These are phyloP conservation scores for Tenthredo notha DNA, from an alignment of 2,888 invertebrate genomes.

Conservation along the genomic window DNA sequence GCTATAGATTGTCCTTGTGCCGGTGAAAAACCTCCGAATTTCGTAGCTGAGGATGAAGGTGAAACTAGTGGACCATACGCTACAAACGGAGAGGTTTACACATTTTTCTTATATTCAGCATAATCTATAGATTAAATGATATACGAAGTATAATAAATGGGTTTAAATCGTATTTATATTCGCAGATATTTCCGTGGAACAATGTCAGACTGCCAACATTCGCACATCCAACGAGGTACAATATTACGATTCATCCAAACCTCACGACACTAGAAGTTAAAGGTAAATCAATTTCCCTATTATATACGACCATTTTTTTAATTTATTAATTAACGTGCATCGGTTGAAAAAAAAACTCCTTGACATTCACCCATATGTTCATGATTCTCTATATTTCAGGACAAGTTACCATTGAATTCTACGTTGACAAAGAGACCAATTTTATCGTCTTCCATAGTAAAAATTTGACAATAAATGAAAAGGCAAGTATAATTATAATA, in stretches of 20 bases:
- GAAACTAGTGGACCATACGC: slow-evolving; percentile 85
- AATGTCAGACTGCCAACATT: slow-evolving; percentile 88
- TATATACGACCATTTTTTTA: not conserved
- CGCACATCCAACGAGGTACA: slow-evolving; percentile 90
- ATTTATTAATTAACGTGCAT: not conserved
- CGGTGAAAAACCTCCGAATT: slow-evolving; percentile 83
- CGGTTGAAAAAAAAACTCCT: not conserved
- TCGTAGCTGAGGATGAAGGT: slow-evolving; percentile 83
- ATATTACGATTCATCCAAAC: slow-evolving; percentile 95
- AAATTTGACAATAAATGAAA: slow-evolving; percentile 92
- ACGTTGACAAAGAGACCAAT: slow-evolving; percentile 89
- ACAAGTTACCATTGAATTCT: slow-evolving; percentile 92
- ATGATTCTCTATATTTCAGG: slow-evolving; percentile 79
- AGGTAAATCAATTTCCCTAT: slow-evolving; percentile 80
- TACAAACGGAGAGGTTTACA: slow-evolving; percentile 82
- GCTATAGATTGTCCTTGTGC: slow-evolving; percentile 85
- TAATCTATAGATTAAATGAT: not conserved
- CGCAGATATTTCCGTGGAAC: slow-evolving; percentile 87
- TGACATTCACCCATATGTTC: not conserved
- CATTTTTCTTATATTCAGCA: not conserved
- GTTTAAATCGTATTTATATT: not conserved
- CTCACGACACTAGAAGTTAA: slow-evolving; percentile 93
- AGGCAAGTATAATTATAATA: slow-evolving; percentile 77
- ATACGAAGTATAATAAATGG: not conserved
- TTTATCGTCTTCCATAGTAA: slow-evolving; percentile 92